A percentile compares a stretch with the other conserved stretches of the same genome.
Conservation (phyloP, 2,113 vertebrate species). For the Pterocles burchelli region DNA sequence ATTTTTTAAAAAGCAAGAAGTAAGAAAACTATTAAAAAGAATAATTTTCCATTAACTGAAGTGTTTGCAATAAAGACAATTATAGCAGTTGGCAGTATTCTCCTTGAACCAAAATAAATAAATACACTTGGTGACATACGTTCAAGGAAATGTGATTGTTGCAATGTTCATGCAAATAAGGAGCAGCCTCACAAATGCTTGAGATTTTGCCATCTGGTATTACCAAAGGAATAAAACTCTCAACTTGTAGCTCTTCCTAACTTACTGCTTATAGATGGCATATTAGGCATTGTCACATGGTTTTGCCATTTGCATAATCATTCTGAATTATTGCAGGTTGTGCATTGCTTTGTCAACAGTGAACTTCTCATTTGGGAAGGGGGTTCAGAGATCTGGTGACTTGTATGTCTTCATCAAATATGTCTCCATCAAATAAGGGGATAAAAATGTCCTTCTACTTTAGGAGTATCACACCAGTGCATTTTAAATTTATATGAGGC, state of each 20-base stretch:
- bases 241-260: background rate
- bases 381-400: background rate
- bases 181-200: conserved; percentile 45
- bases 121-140: conserved; percentile 66
- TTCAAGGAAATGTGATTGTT: conserved; percentile 48
- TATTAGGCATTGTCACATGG: background rate
- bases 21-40: conserved; percentile 45
- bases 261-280: background rate
- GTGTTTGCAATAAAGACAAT: conserved; percentile 59
- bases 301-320: conserved; percentile 29
- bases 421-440: background rate
- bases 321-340: conserved; percentile 19
- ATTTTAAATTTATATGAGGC: background rate
- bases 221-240: conserved; percentile 28
- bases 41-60: conserved; percentile 47
- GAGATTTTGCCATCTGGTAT: conserved; percentile 54
- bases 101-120: conserved; percentile 69
- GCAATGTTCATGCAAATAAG: conserved; percentile 60
- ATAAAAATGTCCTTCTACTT: background rate
- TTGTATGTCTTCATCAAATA: background rate
- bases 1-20: background rate
- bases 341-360: background rate
- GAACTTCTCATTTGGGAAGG: background rate
- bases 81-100: conserved; percentile 46
- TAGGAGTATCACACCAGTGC: background rate